phyloP scores from a whole-genome alignment of 2,113 vertebrate species.

The Mastomys natalensis region DNA sequence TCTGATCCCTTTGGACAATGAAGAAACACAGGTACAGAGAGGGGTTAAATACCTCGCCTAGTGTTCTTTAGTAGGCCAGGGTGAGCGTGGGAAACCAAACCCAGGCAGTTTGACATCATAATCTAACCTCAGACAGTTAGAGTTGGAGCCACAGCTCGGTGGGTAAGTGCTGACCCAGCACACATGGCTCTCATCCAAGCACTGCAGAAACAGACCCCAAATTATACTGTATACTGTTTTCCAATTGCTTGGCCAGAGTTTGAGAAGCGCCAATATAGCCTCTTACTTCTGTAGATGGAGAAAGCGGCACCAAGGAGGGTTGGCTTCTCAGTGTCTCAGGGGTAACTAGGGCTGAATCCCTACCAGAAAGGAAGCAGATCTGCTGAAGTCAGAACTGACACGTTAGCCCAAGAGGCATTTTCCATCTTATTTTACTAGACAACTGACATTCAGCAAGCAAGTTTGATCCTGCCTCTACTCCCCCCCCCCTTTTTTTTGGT shows the following conservation, averaged over 20 bases:
- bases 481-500: not conserved
- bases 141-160: not conserved
- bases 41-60: not conserved
- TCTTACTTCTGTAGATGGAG: not conserved
- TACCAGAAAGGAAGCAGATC: not conserved
- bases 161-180: not conserved
- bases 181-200: not conserved
- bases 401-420: not conserved
- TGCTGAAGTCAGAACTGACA: not conserved
- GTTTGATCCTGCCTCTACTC: accelerated
- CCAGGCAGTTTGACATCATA: not conserved
- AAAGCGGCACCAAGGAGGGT: not conserved
- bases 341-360: not conserved
- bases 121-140: not conserved
- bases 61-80: not conserved
- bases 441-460: not conserved
- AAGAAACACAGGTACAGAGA: not conserved
- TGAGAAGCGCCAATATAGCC: not conserved
- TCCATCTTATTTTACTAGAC: not conserved
- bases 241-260: not conserved
- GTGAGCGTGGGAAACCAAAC: not conserved
- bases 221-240: not conserved
- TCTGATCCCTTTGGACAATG: not conserved
- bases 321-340: not conserved
- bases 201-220: not conserved